A percentile compares a stretch with the other conserved stretches of the same genome.
phyloP scores from a whole-genome alignment of 2,888 invertebrate species.

The Cancer borealis region DNA sequence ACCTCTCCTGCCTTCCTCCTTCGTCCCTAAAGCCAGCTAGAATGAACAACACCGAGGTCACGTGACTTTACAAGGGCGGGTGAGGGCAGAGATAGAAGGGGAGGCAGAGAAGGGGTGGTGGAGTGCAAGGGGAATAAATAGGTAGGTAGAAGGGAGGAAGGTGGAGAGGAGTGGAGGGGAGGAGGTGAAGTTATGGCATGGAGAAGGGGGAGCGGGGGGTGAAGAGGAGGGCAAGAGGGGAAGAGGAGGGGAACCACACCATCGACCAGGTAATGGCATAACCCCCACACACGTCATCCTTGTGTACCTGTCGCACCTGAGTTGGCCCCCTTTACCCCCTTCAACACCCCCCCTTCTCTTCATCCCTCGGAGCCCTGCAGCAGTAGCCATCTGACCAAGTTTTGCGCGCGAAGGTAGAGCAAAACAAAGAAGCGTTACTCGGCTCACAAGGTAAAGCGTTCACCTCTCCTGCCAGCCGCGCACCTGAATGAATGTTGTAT shows the following conservation, averaged over 20 bases:
- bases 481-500: not conserved
- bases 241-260: slow-evolving; percentile 31
- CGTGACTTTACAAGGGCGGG: not conserved
- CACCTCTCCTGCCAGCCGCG: not conserved
- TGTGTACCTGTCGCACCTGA: slow-evolving; percentile 35
- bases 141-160: not conserved
- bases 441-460: not conserved
- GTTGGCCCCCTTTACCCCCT: not conserved
- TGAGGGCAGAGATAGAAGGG: not conserved
- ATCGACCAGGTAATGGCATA: slow-evolving; percentile 36
- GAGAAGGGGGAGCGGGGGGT: not conserved
- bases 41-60: not conserved
- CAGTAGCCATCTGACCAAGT: slow-evolving; percentile 14
- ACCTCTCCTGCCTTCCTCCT: not conserved
- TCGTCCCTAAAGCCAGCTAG: not conserved
- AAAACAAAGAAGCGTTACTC: slow-evolving; percentile 11
- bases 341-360: not conserved
- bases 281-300: slow-evolving; percentile 37
- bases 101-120: not conserved
- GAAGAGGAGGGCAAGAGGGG: slow-evolving; percentile 17
- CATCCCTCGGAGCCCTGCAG: not conserved
- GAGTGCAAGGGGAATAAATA: not conserved
- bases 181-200: not conserved
- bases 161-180: not conserved
- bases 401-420: not conserved